Base-by-base conservation (phyloP, 2,888 invertebrate species). In the Scaeva pyrastri region DNA sequence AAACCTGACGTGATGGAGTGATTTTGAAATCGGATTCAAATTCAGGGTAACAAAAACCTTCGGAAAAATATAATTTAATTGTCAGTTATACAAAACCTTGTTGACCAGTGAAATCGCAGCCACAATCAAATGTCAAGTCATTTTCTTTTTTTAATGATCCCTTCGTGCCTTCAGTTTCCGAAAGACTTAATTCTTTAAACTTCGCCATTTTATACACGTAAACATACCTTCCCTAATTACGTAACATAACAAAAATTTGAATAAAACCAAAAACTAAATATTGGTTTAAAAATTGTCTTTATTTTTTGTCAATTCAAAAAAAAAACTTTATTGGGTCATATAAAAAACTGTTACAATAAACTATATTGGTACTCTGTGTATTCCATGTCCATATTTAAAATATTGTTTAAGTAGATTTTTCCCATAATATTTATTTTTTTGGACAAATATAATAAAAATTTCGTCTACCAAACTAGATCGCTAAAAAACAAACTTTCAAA, bases 401-500 rank as follows among this genome's bases (percentile, higher is more conserved):
- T n/a, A 41, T 52, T 36, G 16, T 50, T 14, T 31, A 2, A 0
- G 2, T 8, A 7, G 26, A 4, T 16, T 39, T 26, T 39, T 31
- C 48, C 6, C 21, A 10, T n/a, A n/a, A n/a, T n/a, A n/a, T n/a
- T n/a, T n/a, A 60, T 39, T 62, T 80, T 84, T 79, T 77, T 81
- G 36, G 55, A 48, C 81, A 85, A 85, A 85, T 68, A 85, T 77
- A 39, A 72, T 85, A 81, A 73, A 77, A 76, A 76, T 31, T 14
- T 26, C 3, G 12, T 52, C 80, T 11, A 85, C 84, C 80, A 62
- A 80, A 71, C 55, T 80, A 56, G 85, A 68, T 66, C 80, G 48
- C n/a, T 77, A 85, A 85, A 85, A 85, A 85, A 85, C 81, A 85
- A 85, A 85, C 85, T 85, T 60, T 60, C 19, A 39, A 12, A 80